Percentiles rank a stretch among this genome's conserved stretches.
These are phyloP conservation scores for Vicugna pacos DNA, from an alignment of 2,113 vertebrate species.

Conservation along the genomic window DNA sequence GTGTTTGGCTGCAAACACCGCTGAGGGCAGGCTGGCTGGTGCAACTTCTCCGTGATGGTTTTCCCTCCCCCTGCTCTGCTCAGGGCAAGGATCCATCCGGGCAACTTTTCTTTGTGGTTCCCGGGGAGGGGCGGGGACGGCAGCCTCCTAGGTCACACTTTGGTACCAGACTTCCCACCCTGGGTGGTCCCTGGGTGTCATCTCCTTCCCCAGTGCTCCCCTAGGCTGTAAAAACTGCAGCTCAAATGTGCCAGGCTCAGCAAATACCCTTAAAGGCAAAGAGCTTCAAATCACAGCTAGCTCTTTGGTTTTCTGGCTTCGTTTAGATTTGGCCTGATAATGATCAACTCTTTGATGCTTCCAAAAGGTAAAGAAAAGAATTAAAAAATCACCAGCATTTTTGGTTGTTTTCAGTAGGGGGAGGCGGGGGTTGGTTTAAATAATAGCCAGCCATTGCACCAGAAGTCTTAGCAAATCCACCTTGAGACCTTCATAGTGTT, in stretches of 20 bases:
- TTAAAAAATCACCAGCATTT: not conserved
- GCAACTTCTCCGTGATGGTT: not conserved
- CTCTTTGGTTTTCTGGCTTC: constrained; percentile 44
- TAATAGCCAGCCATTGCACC: not conserved
- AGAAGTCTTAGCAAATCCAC: not conserved
- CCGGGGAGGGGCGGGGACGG: not conserved
- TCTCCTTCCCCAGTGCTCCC: not conserved
- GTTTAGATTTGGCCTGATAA: constrained; percentile 58
- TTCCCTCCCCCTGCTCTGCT: not conserved
- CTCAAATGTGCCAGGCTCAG: constrained; percentile 61
- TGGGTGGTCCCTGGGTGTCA: constrained; percentile 67
- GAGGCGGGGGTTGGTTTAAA: not conserved
- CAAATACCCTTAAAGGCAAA: not conserved
- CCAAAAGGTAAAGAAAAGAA: constrained; percentile 4
- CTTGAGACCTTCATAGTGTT: not conserved
- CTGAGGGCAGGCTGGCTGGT: not conserved
- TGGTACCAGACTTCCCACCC: not conserved
- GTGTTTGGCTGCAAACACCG: not conserved
- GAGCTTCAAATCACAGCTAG: constrained; percentile 33
- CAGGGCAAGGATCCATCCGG: not conserved
- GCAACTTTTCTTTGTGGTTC: not conserved
- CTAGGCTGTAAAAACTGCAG: constrained; percentile 9
- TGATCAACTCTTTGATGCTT: constrained; percentile 58
- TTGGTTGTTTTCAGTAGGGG: not conserved
- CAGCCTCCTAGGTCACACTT: not conserved